phyloP scores from a whole-genome alignment of 2,888 invertebrate genomes.

The Xanthorhoe spadicearia region DNA sequence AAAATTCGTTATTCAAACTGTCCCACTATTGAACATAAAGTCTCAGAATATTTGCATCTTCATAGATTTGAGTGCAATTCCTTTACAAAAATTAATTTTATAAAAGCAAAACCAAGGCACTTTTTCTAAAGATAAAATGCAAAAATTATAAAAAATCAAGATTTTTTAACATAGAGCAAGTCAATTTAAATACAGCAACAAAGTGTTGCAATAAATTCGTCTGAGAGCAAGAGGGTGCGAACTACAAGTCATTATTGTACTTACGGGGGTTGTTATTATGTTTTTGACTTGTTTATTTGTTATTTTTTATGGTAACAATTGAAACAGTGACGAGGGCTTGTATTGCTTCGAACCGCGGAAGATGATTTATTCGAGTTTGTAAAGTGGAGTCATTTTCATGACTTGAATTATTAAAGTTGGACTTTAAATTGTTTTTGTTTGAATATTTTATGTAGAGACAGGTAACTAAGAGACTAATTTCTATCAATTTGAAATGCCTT shows the following conservation, averaged over 20 bases:
- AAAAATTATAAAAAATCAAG: too few relatives aligned
- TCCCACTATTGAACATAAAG: too few relatives aligned
- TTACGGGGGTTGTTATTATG: conserved; percentile 30
- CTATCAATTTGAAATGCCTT: too few relatives aligned
- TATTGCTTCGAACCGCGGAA: conserved; percentile 19
- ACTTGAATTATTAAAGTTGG: background rate
- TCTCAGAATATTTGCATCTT: too few relatives aligned
- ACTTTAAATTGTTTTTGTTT: too few relatives aligned
- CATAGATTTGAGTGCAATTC: too few relatives aligned
- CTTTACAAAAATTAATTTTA: too few relatives aligned
- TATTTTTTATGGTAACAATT: conserved; percentile 46
- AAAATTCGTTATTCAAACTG: too few relatives aligned
- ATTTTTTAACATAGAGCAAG: background rate
- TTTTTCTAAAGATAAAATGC: too few relatives aligned
- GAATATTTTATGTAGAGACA: too few relatives aligned
- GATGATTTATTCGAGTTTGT: conserved; percentile 21
- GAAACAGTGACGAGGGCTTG: conserved; percentile 30
- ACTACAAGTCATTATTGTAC: conserved; percentile 64
- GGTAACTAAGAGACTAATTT: too few relatives aligned
- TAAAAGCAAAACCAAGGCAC: too few relatives aligned
- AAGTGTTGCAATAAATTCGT: conserved; percentile 60
- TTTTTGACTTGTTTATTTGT: conserved; percentile 41
- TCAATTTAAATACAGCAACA: conserved; percentile 4
- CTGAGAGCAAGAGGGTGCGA: conserved; percentile 59
- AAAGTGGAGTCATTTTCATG: background rate